Evolutionary conservation across 2,797 vertebrate genomes (phyloP).

Genomic region (Sorex maritimensis): DNA sequence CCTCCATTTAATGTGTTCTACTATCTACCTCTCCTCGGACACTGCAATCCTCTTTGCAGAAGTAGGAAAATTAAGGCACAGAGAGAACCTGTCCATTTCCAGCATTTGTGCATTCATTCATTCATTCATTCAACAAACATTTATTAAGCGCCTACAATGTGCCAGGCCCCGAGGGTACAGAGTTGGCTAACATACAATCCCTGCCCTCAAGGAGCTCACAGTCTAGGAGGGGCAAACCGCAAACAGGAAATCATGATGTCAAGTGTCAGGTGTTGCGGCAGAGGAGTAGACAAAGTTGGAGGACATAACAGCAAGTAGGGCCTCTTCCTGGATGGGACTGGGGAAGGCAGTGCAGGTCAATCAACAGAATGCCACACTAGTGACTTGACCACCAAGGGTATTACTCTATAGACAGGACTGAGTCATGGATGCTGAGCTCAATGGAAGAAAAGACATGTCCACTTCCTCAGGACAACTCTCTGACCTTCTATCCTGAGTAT

Average conservation of each 20-base stretch:
- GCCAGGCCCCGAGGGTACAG: constrained; percentile 68
- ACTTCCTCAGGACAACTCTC: neutral
- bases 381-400: neutral
- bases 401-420: neutral
- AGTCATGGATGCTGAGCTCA: neutral
- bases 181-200: constrained; percentile 29
- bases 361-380: neutral
- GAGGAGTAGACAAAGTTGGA: constrained; percentile 62
- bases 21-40: neutral
- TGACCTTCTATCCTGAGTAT: neutral
- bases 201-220: constrained; percentile 75
- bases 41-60: neutral
- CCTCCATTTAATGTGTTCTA: neutral
- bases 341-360: neutral
- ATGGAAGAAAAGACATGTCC: neutral
- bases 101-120: neutral
- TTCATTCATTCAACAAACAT: constrained; percentile 74
- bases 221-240: constrained; percentile 59
- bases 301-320: neutral
- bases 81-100: neutral
- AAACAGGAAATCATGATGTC: constrained; percentile 60
- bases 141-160: constrained; percentile 81
- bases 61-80: neutral
- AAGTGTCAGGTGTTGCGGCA: constrained; percentile 33
- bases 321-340: constrained; percentile 20